These are phyloP conservation scores for Leptobrachium ailaonicum DNA, from an alignment of 2,113 vertebrate species.

Conservation along the genomic window DNA sequence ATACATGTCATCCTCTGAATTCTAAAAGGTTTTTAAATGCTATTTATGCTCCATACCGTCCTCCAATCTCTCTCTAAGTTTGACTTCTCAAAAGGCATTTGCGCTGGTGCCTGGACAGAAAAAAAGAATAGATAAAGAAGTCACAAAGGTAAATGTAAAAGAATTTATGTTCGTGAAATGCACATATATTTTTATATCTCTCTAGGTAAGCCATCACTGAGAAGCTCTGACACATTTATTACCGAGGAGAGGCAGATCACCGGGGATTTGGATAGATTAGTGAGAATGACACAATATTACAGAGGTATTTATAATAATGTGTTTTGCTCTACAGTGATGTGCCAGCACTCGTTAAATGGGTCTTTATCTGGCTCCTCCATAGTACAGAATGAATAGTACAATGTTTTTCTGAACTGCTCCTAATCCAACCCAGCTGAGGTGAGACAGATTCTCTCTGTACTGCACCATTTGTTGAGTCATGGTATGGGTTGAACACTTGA, in stretches of 20 bases:
- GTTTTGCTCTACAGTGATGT: slow-evolving; percentile 34
- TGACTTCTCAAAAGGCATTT: not conserved
- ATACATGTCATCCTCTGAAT: not conserved
- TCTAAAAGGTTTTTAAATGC: not conserved
- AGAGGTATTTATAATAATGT: slow-evolving; percentile 46
- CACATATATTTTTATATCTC: slow-evolving; percentile 30
- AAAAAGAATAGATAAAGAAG: not conserved
- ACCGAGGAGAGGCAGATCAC: slow-evolving; percentile 31
- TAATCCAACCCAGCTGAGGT: slow-evolving; percentile 44
- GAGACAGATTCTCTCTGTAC: slow-evolving; percentile 6
- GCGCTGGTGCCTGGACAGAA: not conserved
- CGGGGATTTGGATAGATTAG: slow-evolving; percentile 35
- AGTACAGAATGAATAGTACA: slow-evolving; percentile 36
- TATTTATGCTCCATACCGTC: not conserved
- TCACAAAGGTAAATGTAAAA: not conserved
- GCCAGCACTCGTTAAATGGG: slow-evolving; percentile 26
- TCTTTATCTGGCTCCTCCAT: slow-evolving; percentile 39
- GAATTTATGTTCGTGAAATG: slow-evolving; percentile 10
- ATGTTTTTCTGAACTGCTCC: slow-evolving; percentile 12
- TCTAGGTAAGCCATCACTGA: slow-evolving; percentile 15
- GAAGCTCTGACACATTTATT: slow-evolving; percentile 40
- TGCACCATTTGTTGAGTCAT: not conserved
- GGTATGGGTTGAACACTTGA: not conserved
- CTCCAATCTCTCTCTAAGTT: not conserved
- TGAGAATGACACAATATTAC: slow-evolving; percentile 47